These are phyloP conservation scores for Macrophya alboannulata DNA, from an alignment of 2,888 invertebrate species.

Conservation along the genomic window DNA sequence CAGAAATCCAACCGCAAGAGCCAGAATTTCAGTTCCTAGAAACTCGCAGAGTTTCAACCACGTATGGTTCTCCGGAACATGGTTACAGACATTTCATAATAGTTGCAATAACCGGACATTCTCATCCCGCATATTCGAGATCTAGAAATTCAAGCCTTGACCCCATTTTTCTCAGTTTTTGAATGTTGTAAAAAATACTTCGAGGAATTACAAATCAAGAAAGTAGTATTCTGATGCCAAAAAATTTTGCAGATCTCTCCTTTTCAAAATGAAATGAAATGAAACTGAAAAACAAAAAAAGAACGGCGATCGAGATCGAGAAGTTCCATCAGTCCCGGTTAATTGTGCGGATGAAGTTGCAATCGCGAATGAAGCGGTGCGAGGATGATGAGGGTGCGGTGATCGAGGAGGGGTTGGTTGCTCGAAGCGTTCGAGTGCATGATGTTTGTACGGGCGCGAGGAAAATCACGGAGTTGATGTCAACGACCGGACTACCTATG, in stretches of 20 bases:
- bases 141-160: neutral
- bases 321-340: constrained; percentile 29
- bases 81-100: neutral
- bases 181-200: neutral
- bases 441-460: constrained; percentile 69
- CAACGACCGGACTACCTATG: constrained; percentile 70
- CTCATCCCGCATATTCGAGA: neutral
- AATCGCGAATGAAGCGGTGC: constrained; percentile 63
- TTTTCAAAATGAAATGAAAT: constrained; percentile 11
- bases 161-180: neutral
- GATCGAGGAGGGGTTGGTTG: constrained; percentile 54
- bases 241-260: neutral
- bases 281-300: constrained; percentile 34
- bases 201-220: neutral
- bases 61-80: neutral
- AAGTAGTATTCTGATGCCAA: neutral
- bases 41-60: neutral
- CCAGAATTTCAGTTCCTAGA: neutral
- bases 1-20: neutral
- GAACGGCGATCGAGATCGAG: neutral
- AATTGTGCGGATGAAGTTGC: constrained; percentile 64
- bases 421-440: constrained; percentile 55
- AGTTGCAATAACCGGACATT: neutral
- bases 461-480: constrained; percentile 76
- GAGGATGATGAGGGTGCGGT: constrained; percentile 46